phyloP scores from a whole-genome alignment of 2,888 invertebrate genomes.

The Encarsia formosa region DNA sequence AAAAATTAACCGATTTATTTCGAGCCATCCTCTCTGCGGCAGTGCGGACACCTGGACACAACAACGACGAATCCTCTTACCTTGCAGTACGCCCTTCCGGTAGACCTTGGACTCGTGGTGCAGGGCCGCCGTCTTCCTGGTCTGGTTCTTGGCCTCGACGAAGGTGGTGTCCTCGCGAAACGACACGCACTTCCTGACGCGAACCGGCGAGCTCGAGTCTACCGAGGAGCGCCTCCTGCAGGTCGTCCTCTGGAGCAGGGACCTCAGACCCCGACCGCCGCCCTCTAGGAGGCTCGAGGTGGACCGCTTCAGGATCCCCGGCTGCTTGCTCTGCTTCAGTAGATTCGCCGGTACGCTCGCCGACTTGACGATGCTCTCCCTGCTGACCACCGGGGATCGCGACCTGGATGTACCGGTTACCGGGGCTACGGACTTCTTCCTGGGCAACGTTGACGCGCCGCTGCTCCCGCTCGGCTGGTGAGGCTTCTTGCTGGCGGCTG shows the following conservation, averaged over 20 bases:
- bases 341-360: constrained; percentile 37
- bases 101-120: constrained; percentile 47
- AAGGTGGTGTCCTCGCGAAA: constrained; percentile 48
- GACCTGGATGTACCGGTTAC: background rate
- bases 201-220: background rate
- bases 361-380: constrained; percentile 32
- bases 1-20: no score
- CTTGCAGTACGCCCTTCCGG: constrained; percentile 45
- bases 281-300: constrained; percentile 31
- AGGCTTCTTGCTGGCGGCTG: background rate
- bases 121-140: constrained; percentile 33
- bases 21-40: no score
- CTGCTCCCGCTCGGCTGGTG: background rate
- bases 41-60: no score
- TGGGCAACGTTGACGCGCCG: background rate
- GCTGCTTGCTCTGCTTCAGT: constrained; percentile 13
- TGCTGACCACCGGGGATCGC: background rate
- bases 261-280: background rate
- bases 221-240: background rate
- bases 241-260: no score
- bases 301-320: constrained; percentile 35
- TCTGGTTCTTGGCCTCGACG: constrained; percentile 3
- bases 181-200: constrained; percentile 41
- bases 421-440: background rate
- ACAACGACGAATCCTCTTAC: constrained; percentile 28